phyloP scores from a whole-genome alignment of 2,797 vertebrate species.

The Semaprochilodus insignis region DNA sequence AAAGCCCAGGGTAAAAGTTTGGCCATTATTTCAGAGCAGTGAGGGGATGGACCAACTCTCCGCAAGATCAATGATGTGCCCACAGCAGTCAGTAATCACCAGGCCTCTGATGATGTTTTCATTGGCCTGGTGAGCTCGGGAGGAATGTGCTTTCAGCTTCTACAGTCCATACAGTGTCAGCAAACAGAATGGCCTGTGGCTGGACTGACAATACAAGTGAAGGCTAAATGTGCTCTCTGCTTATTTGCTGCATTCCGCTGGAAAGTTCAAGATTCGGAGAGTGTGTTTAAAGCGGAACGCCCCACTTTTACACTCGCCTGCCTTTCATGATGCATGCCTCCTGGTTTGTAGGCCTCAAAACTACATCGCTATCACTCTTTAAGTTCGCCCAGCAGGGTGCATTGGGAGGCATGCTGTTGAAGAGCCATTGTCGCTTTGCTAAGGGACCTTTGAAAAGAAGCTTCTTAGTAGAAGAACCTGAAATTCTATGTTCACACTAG shows the following conservation, averaged over 20 bases:
- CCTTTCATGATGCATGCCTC: not conserved
- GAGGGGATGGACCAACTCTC: slow-evolving; percentile 75
- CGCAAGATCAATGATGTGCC: slow-evolving; percentile 78
- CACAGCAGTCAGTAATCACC: slow-evolving; percentile 79
- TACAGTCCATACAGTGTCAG: slow-evolving; percentile 41
- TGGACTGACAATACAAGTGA: slow-evolving; percentile 28
- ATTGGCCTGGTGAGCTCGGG: slow-evolving; percentile 69
- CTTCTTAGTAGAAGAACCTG: no score
- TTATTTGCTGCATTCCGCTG: slow-evolving; percentile 25
- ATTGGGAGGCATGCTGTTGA: no score
- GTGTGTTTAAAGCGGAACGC: not conserved
- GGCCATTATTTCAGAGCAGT: slow-evolving; percentile 77
- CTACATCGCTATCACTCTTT: no score
- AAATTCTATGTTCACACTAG: no score
- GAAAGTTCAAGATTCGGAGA: not conserved
- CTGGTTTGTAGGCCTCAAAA: not conserved
- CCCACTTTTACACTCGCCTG: not conserved
- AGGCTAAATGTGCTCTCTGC: slow-evolving; percentile 19
- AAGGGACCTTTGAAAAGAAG: no score
- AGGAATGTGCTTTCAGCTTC: slow-evolving; percentile 55
- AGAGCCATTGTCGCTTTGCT: no score
- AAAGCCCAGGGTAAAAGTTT: slow-evolving; percentile 77
- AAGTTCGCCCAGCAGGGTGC: no score
- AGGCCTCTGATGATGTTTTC: slow-evolving; percentile 77
- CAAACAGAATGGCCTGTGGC: slow-evolving; percentile 33